Evolutionary conservation across 2,888 invertebrate species (phyloP), one percentile per base, ranked within the genome.

Genomic region (Diarsia brunnea): DNA sequence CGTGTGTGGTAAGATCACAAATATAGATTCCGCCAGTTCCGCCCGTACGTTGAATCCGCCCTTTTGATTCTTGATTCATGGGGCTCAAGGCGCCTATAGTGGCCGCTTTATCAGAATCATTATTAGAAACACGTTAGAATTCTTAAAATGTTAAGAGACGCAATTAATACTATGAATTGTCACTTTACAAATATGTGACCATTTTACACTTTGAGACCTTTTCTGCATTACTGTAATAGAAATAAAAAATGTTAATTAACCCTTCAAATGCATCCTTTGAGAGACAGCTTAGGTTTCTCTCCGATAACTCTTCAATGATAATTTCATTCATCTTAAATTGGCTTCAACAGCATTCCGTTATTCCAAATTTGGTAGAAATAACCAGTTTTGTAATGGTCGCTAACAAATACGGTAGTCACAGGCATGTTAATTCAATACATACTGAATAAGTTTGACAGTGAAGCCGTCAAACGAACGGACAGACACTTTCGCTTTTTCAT

Each of bases 401-500:
- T 19, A 8, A 45, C 14, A 45, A 65, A 75, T 75, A 27, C 21
- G 38, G 77, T 47, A 78, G 58, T 60, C 43, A 21, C 38, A 38
- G 38, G 8, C 43, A 31, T 38, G 10, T 60, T 49, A 60, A 38
- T 47, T 51, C 0, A 68, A 78, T 49, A 43, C 2, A 78, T 49
- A 43, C 2, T 24, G 0, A 45, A 31, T 31, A 43, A 55, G 16
- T 70, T 79, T 43, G 55, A 58, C 78, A 69, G 38, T 11, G 14
- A 66, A 27, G n/a, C 16, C 43, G n/a, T 43, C 3, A 43, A 78
- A 78, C 12, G 12, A n/a, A 45, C 31, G 31, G 16, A 51, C 73
- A 27, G n/a, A 78, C 79, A 71, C 60, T 53, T 76, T 76, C 73
- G n/a, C 19, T 63, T 63, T 38, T 68, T 45, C 31, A 78, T 21